phyloP scores from a whole-genome alignment of 2,113 vertebrate genomes.

The Podocnemis expansa region DNA sequence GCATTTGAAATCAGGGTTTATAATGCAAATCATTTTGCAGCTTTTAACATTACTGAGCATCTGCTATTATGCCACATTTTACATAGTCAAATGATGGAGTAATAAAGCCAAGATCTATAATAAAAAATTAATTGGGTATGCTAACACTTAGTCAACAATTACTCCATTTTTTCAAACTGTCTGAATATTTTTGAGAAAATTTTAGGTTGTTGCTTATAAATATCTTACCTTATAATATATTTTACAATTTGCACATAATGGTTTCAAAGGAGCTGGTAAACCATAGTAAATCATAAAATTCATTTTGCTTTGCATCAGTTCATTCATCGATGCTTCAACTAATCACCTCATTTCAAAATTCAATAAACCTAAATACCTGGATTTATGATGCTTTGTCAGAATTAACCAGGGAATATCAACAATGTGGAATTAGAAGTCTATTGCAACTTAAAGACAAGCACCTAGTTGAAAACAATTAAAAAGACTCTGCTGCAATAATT shows the following conservation, averaged over 20 bases:
- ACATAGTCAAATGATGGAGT: slow-evolving; percentile 35
- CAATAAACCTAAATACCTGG: slow-evolving; percentile 89
- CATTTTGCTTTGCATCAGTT: slow-evolving; percentile 84
- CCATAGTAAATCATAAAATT: slow-evolving; percentile 86
- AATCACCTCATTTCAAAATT: slow-evolving; percentile 89
- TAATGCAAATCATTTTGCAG: neutral
- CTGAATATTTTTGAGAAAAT: slow-evolving; percentile 70
- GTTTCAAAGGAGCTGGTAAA: slow-evolving; percentile 81
- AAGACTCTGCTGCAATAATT: slow-evolving; percentile 83
- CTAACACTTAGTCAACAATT: slow-evolving; percentile 77
- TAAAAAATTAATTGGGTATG: slow-evolving; percentile 76
- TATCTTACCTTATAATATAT: slow-evolving; percentile 79
- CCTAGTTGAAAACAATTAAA: slow-evolving; percentile 88
- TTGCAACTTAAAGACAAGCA: slow-evolving; percentile 84
- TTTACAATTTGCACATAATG: slow-evolving; percentile 80
- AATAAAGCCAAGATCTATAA: slow-evolving; percentile 60
- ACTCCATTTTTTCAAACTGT: slow-evolving; percentile 61
- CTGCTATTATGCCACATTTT: slow-evolving; percentile 19
- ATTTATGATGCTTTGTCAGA: slow-evolving; percentile 87
- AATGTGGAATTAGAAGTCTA: slow-evolving; percentile 78
- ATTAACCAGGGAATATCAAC: slow-evolving; percentile 81
- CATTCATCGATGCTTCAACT: slow-evolving; percentile 81
- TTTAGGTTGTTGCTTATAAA: slow-evolving; percentile 78
- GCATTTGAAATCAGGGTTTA: neutral
- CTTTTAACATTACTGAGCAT: neutral